Evolutionary conservation across 2,797 vertebrate genomes (phyloP).

Genomic region (Australoheros facetus): DNA sequence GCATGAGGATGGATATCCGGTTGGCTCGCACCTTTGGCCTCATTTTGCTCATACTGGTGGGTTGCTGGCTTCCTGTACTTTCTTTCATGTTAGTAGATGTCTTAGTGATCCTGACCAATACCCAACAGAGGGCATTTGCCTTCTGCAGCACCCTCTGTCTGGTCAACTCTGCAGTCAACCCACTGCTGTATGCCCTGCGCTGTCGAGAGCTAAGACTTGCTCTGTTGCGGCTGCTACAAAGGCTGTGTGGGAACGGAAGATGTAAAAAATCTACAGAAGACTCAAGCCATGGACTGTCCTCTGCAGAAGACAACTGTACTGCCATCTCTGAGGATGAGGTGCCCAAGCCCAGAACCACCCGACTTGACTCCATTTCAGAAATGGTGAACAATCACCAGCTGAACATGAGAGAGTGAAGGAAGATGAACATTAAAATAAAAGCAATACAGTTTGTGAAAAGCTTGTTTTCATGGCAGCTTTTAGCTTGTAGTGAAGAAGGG

Average conservation of each 20-base stretch:
- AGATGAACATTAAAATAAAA: not conserved
- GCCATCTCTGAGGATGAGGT: slow-evolving; percentile 28
- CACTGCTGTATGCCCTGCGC: slow-evolving; percentile 88
- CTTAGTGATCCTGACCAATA: slow-evolving; percentile 54
- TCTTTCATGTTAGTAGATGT: slow-evolving; percentile 87
- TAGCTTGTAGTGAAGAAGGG: not conserved
- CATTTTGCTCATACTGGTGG: slow-evolving; percentile 85
- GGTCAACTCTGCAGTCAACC: slow-evolving; percentile 90
- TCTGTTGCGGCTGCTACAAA: slow-evolving; percentile 59
- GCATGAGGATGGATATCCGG: slow-evolving; percentile 89
- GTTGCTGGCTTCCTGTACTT: slow-evolving; percentile 90
- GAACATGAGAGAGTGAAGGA: slow-evolving; percentile 16
- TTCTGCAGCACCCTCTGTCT: slow-evolving; percentile 93
- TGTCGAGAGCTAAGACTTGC: slow-evolving; percentile 86
- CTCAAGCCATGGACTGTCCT: not conserved
- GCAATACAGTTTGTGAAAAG: not conserved
- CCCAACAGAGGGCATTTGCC: slow-evolving; percentile 85
- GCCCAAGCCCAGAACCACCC: not conserved
- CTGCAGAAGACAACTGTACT: slow-evolving; percentile 40
- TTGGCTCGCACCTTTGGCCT: slow-evolving; percentile 89
- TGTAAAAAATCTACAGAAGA: slow-evolving; percentile 58
- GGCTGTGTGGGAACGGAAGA: slow-evolving; percentile 27
- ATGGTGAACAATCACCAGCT: slow-evolving; percentile 46
- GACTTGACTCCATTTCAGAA: slow-evolving; percentile 53
- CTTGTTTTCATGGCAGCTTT: not conserved